A percentile compares a stretch with the other conserved stretches of the same genome.
These are phyloP conservation scores for Antigone vipio DNA, from an alignment of 2,113 vertebrate genomes.

Conservation along the genomic window DNA sequence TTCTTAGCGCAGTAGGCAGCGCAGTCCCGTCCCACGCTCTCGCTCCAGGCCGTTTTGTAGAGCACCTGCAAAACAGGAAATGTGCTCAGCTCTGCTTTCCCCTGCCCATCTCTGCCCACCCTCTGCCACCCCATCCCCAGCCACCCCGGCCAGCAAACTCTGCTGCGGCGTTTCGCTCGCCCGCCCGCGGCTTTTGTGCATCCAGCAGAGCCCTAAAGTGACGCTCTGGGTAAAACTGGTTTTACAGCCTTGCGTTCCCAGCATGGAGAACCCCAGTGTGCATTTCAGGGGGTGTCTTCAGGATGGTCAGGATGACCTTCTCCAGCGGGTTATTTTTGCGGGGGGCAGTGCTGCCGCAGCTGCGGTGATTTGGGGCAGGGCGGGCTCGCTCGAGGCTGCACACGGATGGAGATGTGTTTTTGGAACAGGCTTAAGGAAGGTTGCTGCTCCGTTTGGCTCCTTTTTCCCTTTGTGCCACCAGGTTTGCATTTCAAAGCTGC, in stretches of 20 bases:
- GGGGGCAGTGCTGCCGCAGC: background rate
- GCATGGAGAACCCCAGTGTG: rapidly evolving
- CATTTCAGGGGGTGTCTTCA: background rate
- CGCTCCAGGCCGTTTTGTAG: constrained; percentile 96
- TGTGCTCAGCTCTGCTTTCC: background rate
- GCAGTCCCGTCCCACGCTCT: constrained; percentile 90
- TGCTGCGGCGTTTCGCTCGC: rapidly evolving
- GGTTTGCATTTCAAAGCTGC: background rate
- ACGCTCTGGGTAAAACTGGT: background rate
- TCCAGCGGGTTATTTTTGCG: background rate
- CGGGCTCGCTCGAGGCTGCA: rapidly evolving
- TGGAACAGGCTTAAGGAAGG: background rate
- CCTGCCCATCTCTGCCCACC: background rate
- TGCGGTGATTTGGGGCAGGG: background rate
- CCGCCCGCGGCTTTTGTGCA: rapidly evolving
- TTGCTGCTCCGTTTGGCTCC: background rate
- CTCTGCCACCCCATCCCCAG: background rate
- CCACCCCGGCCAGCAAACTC: background rate
- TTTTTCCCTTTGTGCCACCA: rapidly evolving
- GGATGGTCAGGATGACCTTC: background rate
- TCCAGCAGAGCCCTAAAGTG: background rate
- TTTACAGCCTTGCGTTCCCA: background rate
- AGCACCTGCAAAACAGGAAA: constrained; percentile 79
- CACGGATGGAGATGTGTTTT: background rate
- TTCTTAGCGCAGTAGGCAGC: constrained; percentile 90